Base-by-base conservation (phyloP, 1,140 invertebrate genomes). In the Nephila pilipes region DNA sequence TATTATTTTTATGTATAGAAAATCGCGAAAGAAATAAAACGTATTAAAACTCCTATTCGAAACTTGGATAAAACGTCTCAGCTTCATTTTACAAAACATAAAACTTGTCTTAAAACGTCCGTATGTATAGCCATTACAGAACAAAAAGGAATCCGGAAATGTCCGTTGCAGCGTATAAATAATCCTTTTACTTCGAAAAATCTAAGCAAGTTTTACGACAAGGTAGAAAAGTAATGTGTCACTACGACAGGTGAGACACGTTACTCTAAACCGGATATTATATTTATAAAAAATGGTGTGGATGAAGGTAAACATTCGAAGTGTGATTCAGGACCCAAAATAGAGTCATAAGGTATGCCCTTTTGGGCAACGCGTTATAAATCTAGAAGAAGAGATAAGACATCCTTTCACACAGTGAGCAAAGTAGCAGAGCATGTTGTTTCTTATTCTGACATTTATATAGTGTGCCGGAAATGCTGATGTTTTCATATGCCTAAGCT, bases 241-340 rank as follows among this genome's bases (percentile, higher is more conserved):
- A 85, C 12, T 10, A 1, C 1, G 83, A 60, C 57, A 85, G 54
- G 22, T 32, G 29, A 32, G n/a, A 29, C 25, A 36, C 58, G 83
- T 60, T 85, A 60, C 83, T 58, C 29, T 36, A 22, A 36, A 32
- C 83, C 83, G 83, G 83, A 85, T 85, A 85, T 85, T 85, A 32
- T n/a, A 58, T 58, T 85, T 57, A 58, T 60, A 57, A 85, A 85
- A 58, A 60, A 60, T 58, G 54, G 32, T 29, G 20, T 4, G 4
- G 36, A 12, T 8, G 18, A 36, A 25, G 10, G n/a, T 32, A 57
- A 85, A 60, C 83, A 85, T 25, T 58, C 38, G 10, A 32, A 58
- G 83, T 25, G n/a, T 58, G 55, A 60, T 60, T 60, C 29, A 29
- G 29, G 22, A 29, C 83, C 55, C 29, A 83, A 75, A 60, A 85